These are phyloP conservation scores for Belgica antarctica DNA, from an alignment of 2,888 invertebrate genomes.

Conservation along the genomic window DNA sequence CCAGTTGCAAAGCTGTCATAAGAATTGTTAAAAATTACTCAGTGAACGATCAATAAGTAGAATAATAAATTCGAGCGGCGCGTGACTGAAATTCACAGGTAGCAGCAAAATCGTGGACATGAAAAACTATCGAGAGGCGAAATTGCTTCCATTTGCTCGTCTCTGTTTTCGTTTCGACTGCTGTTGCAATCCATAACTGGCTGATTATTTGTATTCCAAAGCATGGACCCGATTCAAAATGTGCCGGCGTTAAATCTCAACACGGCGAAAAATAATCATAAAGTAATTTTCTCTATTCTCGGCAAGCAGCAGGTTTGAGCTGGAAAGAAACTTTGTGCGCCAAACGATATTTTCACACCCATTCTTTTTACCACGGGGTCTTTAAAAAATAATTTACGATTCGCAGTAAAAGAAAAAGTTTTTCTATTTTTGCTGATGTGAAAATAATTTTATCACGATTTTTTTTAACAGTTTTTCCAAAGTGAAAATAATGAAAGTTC, in stretches of 20 bases:
- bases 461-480: too few species aligned
- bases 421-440: not conserved
- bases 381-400: constrained; percentile 15
- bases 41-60: not conserved
- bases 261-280: constrained; percentile 3
- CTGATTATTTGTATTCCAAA: constrained; percentile 4
- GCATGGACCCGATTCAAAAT: not conserved
- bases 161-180: not conserved
- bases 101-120: not conserved
- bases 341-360: not conserved
- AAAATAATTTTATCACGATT: constrained; percentile 1
- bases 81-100: not conserved
- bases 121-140: not conserved
- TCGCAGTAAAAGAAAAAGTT: not conserved
- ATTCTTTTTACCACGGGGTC: not conserved
- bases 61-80: not conserved
- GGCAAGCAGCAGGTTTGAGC: constrained; percentile 5
- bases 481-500: too few species aligned
- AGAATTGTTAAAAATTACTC: not conserved
- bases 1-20: not conserved
- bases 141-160: not conserved
- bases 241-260: not conserved
- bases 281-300: not conserved
- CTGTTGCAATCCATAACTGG: not conserved
- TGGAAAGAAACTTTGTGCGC: not conserved